These are phyloP conservation scores for Xestia c-nigrum DNA, from an alignment of 2,888 invertebrate species.

Conservation along the genomic window DNA sequence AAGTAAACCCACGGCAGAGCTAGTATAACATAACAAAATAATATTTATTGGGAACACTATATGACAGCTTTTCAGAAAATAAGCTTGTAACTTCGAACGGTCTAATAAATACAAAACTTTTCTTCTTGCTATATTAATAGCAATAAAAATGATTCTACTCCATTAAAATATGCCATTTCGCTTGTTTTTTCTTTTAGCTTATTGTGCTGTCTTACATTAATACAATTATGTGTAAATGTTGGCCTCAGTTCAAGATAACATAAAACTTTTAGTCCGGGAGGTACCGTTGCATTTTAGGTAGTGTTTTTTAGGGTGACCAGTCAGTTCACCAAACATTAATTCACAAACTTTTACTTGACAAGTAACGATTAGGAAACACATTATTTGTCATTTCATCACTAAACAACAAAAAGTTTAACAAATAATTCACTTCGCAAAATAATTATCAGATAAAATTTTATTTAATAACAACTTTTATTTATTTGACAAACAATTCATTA, in stretches of 20 bases:
- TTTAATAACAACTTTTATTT: too few relatives aligned
- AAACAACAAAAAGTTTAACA: too few relatives aligned
- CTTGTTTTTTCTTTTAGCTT: not conserved
- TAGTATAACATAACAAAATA: not conserved
- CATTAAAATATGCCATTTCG: not conserved
- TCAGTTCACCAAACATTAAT: too few relatives aligned
- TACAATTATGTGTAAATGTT: not conserved
- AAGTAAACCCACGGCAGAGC: not conserved
- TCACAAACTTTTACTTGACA: too few relatives aligned
- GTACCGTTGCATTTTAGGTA: too few relatives aligned
- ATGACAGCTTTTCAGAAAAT: not conserved
- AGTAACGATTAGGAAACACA: too few relatives aligned
- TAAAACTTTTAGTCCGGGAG: too few relatives aligned
- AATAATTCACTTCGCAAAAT: too few relatives aligned
- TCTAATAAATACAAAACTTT: not conserved
- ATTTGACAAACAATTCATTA: too few relatives aligned
- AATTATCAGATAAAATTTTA: too few relatives aligned
- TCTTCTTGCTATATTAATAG: not conserved
- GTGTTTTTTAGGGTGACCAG: too few relatives aligned
- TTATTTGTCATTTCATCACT: too few relatives aligned
- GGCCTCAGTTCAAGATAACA: not conserved
- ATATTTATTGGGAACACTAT: not conserved
- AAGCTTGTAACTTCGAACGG: not conserved
- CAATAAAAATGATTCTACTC: not conserved
- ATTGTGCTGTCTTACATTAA: not conserved